Evolutionary conservation across 2,113 vertebrate genomes (phyloP).

Genomic region (Pluvialis apricaria): DNA sequence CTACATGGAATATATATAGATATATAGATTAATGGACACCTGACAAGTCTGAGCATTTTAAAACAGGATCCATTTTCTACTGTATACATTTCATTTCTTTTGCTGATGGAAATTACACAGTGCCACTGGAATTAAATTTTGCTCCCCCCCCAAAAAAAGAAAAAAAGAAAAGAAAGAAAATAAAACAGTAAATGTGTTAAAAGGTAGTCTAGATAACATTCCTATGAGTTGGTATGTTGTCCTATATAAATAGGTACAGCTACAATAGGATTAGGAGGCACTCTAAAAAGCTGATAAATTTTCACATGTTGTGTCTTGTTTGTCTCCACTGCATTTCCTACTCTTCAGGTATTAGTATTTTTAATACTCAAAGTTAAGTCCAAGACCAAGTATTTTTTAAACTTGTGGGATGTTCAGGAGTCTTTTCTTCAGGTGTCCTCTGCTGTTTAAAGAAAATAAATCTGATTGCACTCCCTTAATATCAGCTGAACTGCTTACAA

Average conservation of each 20-base stretch:
- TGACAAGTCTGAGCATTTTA: slow-evolving; percentile 31
- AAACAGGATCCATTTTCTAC: slow-evolving; percentile 18
- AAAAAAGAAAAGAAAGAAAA: background rate
- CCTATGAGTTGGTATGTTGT: background rate
- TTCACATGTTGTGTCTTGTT: background rate
- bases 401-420: background rate
- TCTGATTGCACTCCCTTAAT: background rate
- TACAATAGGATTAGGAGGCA: background rate
- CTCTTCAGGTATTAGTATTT: background rate
- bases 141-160: background rate
- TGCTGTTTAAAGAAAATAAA: background rate
- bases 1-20: slow-evolving; percentile 12
- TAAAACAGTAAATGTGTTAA: background rate
- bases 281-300: background rate
- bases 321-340: background rate
- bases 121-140: slow-evolving; percentile 11
- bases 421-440: background rate
- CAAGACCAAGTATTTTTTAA: background rate
- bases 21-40: slow-evolving; percentile 28
- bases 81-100: slow-evolving; percentile 51
- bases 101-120: slow-evolving; percentile 52
- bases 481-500: background rate
- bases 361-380: background rate
- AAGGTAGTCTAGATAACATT: background rate
- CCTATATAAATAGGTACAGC: background rate